Base-by-base conservation (phyloP, 1,140 invertebrate species). In the Augochlora pura region DNA sequence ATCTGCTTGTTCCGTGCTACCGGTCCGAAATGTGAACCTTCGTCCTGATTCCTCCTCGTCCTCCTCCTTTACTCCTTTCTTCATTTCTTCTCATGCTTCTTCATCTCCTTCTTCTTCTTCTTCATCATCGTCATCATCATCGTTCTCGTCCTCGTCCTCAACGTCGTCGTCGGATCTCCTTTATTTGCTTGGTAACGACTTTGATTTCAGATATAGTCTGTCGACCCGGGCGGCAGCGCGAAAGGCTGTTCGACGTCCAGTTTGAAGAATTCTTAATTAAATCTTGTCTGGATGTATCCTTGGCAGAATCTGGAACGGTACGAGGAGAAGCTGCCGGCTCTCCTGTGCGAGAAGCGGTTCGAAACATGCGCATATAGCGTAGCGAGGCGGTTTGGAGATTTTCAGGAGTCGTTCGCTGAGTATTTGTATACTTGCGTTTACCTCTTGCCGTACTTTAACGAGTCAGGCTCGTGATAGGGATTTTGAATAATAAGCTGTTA, bases 241-340 rank as follows among this genome's bases (percentile, higher is more conserved):
- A 76, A 62, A 84, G 68, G 70, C 64, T 27, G 78, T 54, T 60
- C 46, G 71, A 70, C 77, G 83, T 80, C 71, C 70, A 75, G 68
- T 84, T 84, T 85, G 78, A 84, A 84, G 67, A 80, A 75, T 85
- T 80, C 82, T 85, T 84, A 80, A 84, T 85, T 84, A 84, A 79
- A 71, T 69, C 66, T 57, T 59, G 52, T 38, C 23, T 16, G 60
- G 76, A 72, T 46, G 68, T 63, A 16, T 63, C 23, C 16, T 38
- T 63, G 60, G 27, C 60, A 63, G 32, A 63, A 21, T 16, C 7
- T 18, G 27, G 21, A 63, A 63, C 27, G 6, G 27, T 16, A 27
- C 27, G 8, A 21, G 7, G 5, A 14, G 6, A 25, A 38, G 6
- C 16, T 38, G 16, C 16, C 16, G 1, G 4, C 60, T 27, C 12